Base-by-base conservation (phyloP, 2,888 invertebrate genomes). In the Chrysodeixis includens region DNA sequence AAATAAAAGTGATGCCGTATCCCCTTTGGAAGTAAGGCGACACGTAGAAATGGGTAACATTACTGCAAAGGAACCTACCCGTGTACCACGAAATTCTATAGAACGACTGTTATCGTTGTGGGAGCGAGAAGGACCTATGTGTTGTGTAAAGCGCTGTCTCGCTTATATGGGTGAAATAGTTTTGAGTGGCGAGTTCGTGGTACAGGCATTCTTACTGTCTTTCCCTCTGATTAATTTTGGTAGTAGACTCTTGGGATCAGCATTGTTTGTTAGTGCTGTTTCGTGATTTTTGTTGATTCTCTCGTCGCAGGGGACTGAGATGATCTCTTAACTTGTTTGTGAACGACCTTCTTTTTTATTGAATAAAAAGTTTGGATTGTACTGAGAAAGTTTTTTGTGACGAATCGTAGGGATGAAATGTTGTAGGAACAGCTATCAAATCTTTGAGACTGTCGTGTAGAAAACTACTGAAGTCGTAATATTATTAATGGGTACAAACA, bases 201-300 rank as follows among this genome's bases (percentile, higher is more conserved):
- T 32, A 32, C 10, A 32, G 32, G 32, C 32, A 32, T n/a, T n/a
- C n/a, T 14, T 40, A 26, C 40, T n/a, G 74, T 69, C 65, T 65
- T 69, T 71, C 9, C 53, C 57, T 77, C 55, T 73, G 75, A 75
- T 75, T 75, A 75, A 75, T 75, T 75, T 66, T 77, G 65, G 66
- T 69, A 75, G 60, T 61, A 30, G 56, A 69, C 75, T 65, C 74
- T 3, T 3, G 74, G 78, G 46, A 56, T 9, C 12, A 44, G 67
- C 62, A 57, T 57, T 51, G 54, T 61, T 62, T 62, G 32, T 60
- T 56, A n/a, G 20, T n/a, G 30, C 60, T 71, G 56, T 51, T 56
- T 40, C 20, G 26, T 60, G 70, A 40, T 46, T 56, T 54, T 74
- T 60, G 30, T 46, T 10, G 22, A 0, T 14, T 5, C 7, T 6